Evolutionary conservation across 2,797 vertebrate genomes (phyloP), one percentile per base, ranked within the genome.

Genomic region (Spea hammondii): DNA sequence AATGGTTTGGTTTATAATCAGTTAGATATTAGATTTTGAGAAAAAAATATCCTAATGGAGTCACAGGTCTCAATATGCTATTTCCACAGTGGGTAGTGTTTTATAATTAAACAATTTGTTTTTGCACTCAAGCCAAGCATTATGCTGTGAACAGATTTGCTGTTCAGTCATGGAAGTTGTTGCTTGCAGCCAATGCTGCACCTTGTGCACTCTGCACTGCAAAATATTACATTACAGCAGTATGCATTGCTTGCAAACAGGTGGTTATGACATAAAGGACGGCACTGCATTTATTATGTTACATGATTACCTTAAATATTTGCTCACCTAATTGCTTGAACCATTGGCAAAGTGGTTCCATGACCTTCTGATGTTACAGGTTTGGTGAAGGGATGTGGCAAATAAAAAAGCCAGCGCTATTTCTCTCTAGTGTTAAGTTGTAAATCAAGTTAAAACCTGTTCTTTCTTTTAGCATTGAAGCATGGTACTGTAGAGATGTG

Each of bases 41-140:
- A 55, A 74, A 55, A 51, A 80, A 80, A 72, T 65, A 53, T 68
- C 65, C 79, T 73, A 82, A 73, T 82, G 70, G 70, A 82, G 75
- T 77, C 64, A 67, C 70, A 77, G 45, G 46, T 57, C 65, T 76
- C 70, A 64, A 55, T 82, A 49, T 73, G 48, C 65, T 66, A 68
- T 82, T 73, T 77, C 74, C 74, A 82, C 74, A 77, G 70, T 82
- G 74, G 74, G 74, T 73, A 77, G 64, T 72, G 67, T 72, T 76
- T 81, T 82, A 77, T 82, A 82, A 77, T 82, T 77, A 82, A 82
- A 77, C 79, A 77, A 82, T 82, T 82, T 82, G 74, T 77, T 82
- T 70, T 77, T 82, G 64, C 65, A 68, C 70, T 64, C 5, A 57
- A 73, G 68, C 70, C 79, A 77, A 76, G 46, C 54, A 77, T 49